phyloP scores from a whole-genome alignment of 1,140 invertebrate species.

The Melitaea cinxia region DNA sequence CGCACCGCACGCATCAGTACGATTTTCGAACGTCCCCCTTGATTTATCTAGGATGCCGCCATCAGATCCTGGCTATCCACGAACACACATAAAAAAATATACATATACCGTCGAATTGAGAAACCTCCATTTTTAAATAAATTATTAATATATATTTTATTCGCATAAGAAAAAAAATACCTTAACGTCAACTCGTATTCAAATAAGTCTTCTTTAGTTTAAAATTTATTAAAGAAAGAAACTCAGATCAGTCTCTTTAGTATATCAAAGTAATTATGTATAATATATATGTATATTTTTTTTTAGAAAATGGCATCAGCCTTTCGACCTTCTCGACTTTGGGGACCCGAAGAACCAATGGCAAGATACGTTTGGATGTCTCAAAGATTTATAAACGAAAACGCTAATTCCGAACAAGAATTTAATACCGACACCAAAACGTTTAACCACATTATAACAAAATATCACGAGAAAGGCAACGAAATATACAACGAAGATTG shows the following conservation, averaged over 20 bases:
- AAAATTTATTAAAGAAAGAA: too few relatives aligned
- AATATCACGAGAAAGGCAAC: conserved; percentile 48
- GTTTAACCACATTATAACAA: conserved; percentile 56
- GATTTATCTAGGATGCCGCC: too few relatives aligned
- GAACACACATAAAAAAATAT: too few relatives aligned
- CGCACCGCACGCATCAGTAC: too few relatives aligned
- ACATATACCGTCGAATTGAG: too few relatives aligned
- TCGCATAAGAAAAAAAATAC: too few relatives aligned
- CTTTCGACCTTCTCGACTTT: conserved; percentile 67
- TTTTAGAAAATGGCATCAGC: conserved; percentile 70
- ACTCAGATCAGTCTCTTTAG: not conserved
- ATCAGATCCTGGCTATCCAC: too few relatives aligned
- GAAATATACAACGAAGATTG: conserved; percentile 59
- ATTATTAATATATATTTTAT: too few relatives aligned
- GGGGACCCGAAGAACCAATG: conserved; percentile 75
- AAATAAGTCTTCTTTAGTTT: too few relatives aligned
- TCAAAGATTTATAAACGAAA: conserved; percentile 60
- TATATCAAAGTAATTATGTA: not conserved
- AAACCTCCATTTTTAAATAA: too few relatives aligned
- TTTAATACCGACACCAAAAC: conserved; percentile 54
- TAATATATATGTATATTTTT: not conserved
- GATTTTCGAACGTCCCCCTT: too few relatives aligned
- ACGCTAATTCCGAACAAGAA: conserved; percentile 49
- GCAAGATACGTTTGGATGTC: conserved; percentile 75
- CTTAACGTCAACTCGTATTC: too few relatives aligned